phyloP scores from a whole-genome alignment of 2,888 invertebrate species.

The Cerastis rubricosa region DNA sequence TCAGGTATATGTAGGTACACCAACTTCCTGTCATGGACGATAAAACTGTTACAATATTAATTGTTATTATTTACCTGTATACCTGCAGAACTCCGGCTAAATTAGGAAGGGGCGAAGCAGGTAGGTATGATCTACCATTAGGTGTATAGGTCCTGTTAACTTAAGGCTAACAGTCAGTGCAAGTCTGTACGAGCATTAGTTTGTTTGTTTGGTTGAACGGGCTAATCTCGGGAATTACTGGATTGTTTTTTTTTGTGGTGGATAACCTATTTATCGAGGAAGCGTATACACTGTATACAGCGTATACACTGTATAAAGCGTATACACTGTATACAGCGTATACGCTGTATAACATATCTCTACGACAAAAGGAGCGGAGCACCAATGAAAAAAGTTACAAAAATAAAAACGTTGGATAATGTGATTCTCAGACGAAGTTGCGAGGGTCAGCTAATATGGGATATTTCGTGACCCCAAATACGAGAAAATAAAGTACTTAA shows the following conservation, averaged over 20 bases:
- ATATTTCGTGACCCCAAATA: neutral
- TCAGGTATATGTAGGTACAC: neutral
- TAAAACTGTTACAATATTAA: conserved; percentile 1
- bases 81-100: neutral
- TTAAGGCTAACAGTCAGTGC: neutral
- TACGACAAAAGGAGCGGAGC: no score
- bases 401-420: no score
- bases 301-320: no score
- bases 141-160: neutral
- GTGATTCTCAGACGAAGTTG: no score
- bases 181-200: neutral
- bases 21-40: conserved; percentile 8
- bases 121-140: neutral
- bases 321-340: no score
- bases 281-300: no score
- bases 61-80: neutral
- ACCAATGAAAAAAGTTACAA: no score
- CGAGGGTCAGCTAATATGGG: neutral
- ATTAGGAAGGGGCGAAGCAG: neutral
- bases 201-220: no score
- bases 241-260: no score
- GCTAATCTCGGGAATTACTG: no score
- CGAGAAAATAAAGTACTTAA: neutral
- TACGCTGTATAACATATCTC: no score
- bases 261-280: no score